A percentile compares a stretch with the other conserved stretches of the same genome.
Evolutionary conservation across 2,888 invertebrate species (phyloP).

Genomic region (Sinodicranocentrus sp.): DNA sequence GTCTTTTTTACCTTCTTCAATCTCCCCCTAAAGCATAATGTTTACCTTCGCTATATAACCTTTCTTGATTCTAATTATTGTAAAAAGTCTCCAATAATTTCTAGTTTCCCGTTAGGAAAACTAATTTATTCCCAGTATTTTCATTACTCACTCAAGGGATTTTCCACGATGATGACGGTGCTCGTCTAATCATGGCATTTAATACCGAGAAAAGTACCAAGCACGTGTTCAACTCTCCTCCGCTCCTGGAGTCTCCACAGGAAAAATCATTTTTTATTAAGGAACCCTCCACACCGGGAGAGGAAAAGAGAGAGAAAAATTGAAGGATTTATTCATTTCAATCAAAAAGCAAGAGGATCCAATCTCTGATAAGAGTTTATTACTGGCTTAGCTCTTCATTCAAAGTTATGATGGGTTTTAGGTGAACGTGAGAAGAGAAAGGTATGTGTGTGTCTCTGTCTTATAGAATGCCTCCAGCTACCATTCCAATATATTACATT

Average conservation of each 20-base stretch:
- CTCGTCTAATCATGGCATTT: too few relatives aligned
- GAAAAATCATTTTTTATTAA: conserved; percentile 18
- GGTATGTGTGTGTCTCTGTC: conserved; percentile 34
- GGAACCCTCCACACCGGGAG: conserved; percentile 20
- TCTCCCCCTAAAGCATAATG: too few relatives aligned
- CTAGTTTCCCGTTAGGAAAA: too few relatives aligned
- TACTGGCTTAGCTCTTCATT: conserved; percentile 69
- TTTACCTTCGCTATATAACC: too few relatives aligned
- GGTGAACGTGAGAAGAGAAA: conserved; percentile 67
- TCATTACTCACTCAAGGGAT: too few relatives aligned
- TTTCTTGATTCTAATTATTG: too few relatives aligned
- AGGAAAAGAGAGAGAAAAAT: conserved; percentile 53
- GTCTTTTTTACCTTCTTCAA: too few relatives aligned
- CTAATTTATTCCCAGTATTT: too few relatives aligned
- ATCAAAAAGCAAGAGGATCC: conserved; percentile 67
- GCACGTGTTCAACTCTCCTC: neutral
- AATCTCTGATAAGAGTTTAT: conserved; percentile 68
- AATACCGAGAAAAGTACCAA: too few relatives aligned
- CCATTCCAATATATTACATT: conserved; percentile 52
- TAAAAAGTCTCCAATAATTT: too few relatives aligned
- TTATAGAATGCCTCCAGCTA: conserved; percentile 2
- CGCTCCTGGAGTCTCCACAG: neutral
- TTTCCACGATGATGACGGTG: too few relatives aligned
- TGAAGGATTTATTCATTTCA: conserved; percentile 69
- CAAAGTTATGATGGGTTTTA: conserved; percentile 68